Evolutionary conservation across 2,113 vertebrate species (phyloP).

Genomic region (Lucifuga dentata): DNA sequence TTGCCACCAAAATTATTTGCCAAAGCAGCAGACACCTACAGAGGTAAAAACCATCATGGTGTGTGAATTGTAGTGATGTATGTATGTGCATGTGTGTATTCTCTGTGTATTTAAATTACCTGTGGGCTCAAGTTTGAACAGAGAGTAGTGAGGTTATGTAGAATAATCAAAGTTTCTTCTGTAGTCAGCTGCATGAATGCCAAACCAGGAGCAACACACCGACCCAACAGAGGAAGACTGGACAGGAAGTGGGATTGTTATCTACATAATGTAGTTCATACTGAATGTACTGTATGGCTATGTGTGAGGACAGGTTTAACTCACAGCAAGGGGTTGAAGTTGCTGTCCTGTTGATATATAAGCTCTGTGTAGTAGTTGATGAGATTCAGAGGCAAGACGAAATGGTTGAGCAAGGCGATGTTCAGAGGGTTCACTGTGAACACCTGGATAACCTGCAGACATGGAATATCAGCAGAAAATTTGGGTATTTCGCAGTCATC

Average conservation of each 20-base stretch:
- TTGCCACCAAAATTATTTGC: slow-evolving; percentile 48
- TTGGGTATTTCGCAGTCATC: not conserved
- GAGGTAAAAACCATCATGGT: not conserved
- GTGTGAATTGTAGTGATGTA: not conserved
- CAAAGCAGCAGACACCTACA: slow-evolving; percentile 75
- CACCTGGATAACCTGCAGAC: slow-evolving; percentile 67
- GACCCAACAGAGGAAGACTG: slow-evolving; percentile 71
- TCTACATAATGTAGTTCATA: too few relatives aligned
- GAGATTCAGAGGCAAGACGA: slow-evolving; percentile 55
- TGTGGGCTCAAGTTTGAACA: slow-evolving; percentile 67
- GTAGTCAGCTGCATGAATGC: slow-evolving; percentile 64
- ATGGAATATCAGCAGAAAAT: not conserved
- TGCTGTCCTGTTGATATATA: slow-evolving; percentile 69
- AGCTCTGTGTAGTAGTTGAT: slow-evolving; percentile 64
- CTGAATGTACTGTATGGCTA: too few relatives aligned
- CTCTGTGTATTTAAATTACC: slow-evolving; percentile 49
- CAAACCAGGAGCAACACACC: slow-evolving; percentile 65
- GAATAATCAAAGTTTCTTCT: slow-evolving; percentile 29
- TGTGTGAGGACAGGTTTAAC: slow-evolving; percentile 23
- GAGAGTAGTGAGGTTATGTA: slow-evolving; percentile 41
- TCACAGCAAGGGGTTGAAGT: slow-evolving; percentile 78
- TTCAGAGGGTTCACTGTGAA: slow-evolving; percentile 75
- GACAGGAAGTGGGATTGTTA: not conserved
- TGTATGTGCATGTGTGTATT: not conserved
- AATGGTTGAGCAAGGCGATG: slow-evolving; percentile 68